Evolutionary conservation across 1,140 invertebrate genomes (phyloP).

Genomic region (Cheumatopsyche charites): DNA sequence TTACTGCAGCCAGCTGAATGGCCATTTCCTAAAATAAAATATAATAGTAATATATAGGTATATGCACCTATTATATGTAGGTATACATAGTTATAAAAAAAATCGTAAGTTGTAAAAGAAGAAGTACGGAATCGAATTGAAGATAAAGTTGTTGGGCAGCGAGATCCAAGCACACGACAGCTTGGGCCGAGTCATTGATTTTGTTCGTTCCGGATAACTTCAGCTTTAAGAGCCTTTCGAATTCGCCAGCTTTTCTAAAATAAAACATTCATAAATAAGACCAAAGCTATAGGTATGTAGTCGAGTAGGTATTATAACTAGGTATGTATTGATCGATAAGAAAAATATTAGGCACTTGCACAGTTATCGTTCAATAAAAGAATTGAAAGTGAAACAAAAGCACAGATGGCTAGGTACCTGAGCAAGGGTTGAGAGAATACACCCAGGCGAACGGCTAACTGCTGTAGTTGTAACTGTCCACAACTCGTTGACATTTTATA

Average conservation of each 20-base stretch:
- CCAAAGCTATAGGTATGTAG: no score
- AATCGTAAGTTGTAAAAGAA: conserved; percentile 2
- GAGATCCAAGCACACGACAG: conserved; percentile 51
- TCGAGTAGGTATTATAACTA: no score
- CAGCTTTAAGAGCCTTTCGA: conserved; percentile 49
- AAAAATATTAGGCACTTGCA: no score
- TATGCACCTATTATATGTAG: background rate
- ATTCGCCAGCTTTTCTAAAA: conserved; percentile 52
- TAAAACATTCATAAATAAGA: no score
- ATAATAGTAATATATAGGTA: background rate
- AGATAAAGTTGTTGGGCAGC: conserved; percentile 45
- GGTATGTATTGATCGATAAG: no score
- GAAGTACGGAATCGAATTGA: conserved; percentile 50
- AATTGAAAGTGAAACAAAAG: no score
- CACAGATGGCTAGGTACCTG: no score
- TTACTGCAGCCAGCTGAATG: conserved; percentile 49
- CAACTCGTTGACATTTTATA: no score
- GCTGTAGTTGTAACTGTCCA: no score
- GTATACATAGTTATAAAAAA: background rate
- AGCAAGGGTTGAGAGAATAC: no score
- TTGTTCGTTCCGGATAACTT: conserved; percentile 47
- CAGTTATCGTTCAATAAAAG: no score
- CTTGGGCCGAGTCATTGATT: conserved; percentile 50
- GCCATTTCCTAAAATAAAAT: conserved; percentile 47
- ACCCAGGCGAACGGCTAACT: no score